Base-by-base conservation (phyloP, 2,797 vertebrate species). In the Sebastes aleutianus region DNA sequence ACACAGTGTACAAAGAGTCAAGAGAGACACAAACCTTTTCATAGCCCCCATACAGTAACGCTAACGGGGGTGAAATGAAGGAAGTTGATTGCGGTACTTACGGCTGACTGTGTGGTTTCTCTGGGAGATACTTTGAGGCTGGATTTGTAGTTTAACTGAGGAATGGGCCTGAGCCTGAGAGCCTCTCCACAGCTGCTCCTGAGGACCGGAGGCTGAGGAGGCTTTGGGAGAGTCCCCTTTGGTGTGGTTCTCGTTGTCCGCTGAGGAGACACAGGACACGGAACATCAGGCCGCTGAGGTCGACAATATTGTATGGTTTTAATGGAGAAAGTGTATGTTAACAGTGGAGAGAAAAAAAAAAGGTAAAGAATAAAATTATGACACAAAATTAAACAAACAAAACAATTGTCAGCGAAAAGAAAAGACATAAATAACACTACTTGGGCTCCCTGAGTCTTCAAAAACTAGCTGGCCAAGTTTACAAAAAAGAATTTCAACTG, bases 171-270 rank as follows among this genome's bases (percentile, higher is more conserved):
- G 94, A 74, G 84, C 80, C 87, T 89, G 93, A 80, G 93, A 89
- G 67, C 93, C 87, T 90, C 95, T 96, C 96, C 95, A 96, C 54
- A 93, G 95, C 80, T 96, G 97, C 86, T 99, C 98, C 81, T 94
- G 96, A 84, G 94, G 87, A 82, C 95, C 94, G 7, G 96, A 92
- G 1, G 96, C 92, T 22, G 96, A 96, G 64, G 97, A 96, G 5
- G 96, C 95, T 82, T 98, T 97, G 74, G 97, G 95, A 90, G 98
- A 97, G 91, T 96, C 97, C 83, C 96, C 97, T 92, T 97, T 94
- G 63, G 97, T 96, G 91, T 97, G 98, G 95, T 99, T 99, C 92
- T 99, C 98, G 26, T 97, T 99, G 94, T 99, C 98, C 54, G 99
- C 99, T 99, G 91, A 1, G 39, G 90, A 80, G 67, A 93, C 65